Percentiles rank a stretch among this genome's conserved stretches.
These are phyloP conservation scores for Channallabes apus DNA, from an alignment of 2,797 vertebrate species.

Conservation along the genomic window DNA sequence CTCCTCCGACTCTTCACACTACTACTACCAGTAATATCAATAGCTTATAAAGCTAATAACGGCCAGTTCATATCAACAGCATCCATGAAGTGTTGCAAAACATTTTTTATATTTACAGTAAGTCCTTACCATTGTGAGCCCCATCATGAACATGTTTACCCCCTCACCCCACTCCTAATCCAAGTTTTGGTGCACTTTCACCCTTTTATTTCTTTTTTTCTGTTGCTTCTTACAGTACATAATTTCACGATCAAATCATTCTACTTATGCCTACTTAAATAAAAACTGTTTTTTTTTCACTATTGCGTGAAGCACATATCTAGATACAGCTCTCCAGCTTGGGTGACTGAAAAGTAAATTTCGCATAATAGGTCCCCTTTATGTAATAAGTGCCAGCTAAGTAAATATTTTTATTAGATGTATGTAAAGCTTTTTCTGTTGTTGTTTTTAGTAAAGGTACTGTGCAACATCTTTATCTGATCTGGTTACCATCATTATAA, in stretches of 20 bases:
- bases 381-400: neutral
- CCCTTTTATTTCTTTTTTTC: too few species aligned
- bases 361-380: too few species aligned
- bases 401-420: conserved; percentile 23
- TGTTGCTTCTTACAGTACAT: too few species aligned
- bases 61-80: neutral
- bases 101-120: neutral
- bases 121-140: too few species aligned
- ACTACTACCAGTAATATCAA: too few species aligned
- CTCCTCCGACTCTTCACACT: too few species aligned
- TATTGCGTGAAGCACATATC: neutral
- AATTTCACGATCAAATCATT: too few species aligned
- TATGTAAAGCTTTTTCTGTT: neutral
- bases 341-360: neutral
- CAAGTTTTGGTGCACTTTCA: neutral
- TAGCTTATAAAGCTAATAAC: neutral
- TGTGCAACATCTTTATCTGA: conserved; percentile 49
- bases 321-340: neutral
- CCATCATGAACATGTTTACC: neutral
- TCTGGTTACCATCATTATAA: conserved; percentile 49
- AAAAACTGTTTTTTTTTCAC: neutral
- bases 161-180: too few species aligned
- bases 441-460: neutral
- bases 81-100: neutral
- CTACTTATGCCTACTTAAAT: neutral